A percentile compares a stretch with the other conserved stretches of the same genome.
phyloP scores from a whole-genome alignment of 2,113 vertebrate genomes.

The Isichthys henryi region DNA sequence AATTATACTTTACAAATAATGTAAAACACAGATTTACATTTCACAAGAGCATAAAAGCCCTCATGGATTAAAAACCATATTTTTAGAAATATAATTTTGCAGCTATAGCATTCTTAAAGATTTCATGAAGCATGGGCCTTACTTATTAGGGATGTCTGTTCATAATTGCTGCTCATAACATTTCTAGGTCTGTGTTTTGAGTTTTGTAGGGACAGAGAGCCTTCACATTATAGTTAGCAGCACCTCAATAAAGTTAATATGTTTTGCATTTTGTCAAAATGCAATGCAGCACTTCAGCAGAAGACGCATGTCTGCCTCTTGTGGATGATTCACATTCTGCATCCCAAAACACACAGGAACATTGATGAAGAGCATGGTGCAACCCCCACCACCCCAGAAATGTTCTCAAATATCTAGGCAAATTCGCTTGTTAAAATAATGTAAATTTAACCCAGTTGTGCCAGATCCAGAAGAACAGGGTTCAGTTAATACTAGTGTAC shows the following conservation, averaged over 20 bases:
- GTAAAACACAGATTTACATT: constrained; percentile 20
- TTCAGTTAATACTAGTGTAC: not conserved
- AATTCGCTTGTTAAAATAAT: not conserved
- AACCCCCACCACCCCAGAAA: not conserved
- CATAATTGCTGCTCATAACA: not conserved
- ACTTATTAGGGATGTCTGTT: not conserved
- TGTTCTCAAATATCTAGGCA: not conserved
- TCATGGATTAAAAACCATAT: not conserved
- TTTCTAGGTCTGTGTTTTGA: not conserved
- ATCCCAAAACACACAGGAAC: not conserved
- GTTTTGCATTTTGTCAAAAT: not conserved
- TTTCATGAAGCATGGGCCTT: not conserved
- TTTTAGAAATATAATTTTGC: not conserved
- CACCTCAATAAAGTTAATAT: not conserved
- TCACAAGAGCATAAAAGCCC: constrained; percentile 18
- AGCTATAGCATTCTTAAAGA: not conserved
- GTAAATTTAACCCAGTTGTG: not conserved
- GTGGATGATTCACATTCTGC: not conserved
- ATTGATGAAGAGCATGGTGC: not conserved
- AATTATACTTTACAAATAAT: constrained; percentile 21
- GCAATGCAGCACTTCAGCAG: not conserved
- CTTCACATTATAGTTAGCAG: not conserved
- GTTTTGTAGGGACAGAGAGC: not conserved
- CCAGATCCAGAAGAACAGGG: not conserved
- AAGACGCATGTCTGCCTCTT: not conserved